Conservation (phyloP, 2,113 vertebrate genomes). For the Haplochromis burtoni region DNA sequence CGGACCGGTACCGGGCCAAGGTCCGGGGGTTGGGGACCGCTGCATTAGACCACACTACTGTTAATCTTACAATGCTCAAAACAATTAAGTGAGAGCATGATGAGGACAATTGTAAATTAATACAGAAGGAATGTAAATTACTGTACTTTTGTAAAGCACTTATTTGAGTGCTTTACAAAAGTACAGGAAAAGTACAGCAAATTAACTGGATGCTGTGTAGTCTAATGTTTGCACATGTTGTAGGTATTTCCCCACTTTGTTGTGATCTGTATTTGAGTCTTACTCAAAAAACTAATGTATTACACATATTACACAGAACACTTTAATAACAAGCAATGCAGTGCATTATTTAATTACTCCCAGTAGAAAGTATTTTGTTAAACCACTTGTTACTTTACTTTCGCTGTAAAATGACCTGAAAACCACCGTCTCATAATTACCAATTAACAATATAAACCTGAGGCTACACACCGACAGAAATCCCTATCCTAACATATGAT, state of each 20-base stretch:
- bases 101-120: neutral
- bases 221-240: neutral
- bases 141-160: neutral
- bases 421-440: neutral
- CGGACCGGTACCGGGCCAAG: too few species aligned
- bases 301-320: neutral
- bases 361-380: neutral
- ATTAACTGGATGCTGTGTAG: neutral
- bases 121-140: neutral
- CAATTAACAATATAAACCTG: neutral
- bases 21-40: too few species aligned
- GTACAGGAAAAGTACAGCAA: neutral
- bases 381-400: neutral
- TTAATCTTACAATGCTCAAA: neutral
- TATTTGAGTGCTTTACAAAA: neutral
- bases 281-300: neutral
- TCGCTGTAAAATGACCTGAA: neutral
- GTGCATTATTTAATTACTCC: neutral
- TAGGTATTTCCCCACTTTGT: neutral
- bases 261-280: neutral
- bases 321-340: neutral
- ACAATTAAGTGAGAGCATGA: neutral
- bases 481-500: neutral
- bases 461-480: neutral
- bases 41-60: neutral